phyloP scores from a whole-genome alignment of 1,140 invertebrate species.

The Heliconius melpomene region DNA sequence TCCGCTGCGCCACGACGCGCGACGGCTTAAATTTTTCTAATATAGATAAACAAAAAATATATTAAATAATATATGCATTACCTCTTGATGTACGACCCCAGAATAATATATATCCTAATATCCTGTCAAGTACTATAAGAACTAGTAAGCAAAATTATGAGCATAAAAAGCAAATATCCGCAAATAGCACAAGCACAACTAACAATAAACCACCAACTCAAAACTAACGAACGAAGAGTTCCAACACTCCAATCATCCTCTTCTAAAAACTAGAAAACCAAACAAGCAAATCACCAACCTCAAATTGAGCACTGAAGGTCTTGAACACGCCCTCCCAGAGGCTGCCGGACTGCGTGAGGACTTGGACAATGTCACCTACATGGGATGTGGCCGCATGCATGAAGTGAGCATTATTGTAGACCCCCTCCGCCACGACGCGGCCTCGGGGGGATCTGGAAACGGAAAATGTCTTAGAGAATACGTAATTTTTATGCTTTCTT shows the following conservation, averaged over 20 bases:
- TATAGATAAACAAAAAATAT: no score
- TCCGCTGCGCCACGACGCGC: no score
- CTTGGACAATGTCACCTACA: constrained; percentile 90
- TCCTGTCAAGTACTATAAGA: no score
- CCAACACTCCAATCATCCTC: background rate
- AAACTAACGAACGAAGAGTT: background rate
- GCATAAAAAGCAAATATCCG: background rate
- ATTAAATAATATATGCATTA: no score
- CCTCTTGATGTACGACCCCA: no score
- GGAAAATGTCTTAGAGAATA: no score
- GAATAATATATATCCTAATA: no score
- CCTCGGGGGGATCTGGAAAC: constrained; percentile 83
- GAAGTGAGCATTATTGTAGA: constrained; percentile 93
- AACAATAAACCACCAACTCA: background rate
- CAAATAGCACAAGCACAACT: background rate
- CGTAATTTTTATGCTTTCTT: no score
- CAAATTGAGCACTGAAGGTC: constrained; percentile 92
- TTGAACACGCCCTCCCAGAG: constrained; percentile 93
- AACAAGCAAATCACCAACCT: constrained; percentile 69
- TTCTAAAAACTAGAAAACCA: background rate
- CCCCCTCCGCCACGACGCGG: constrained; percentile 87
- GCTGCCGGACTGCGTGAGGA: constrained; percentile 90
- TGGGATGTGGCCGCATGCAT: constrained; percentile 92
- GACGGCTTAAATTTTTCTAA: no score
- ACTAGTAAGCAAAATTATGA: background rate